Evolutionary conservation across 2,113 vertebrate species (phyloP), one percentile per base, ranked within the genome.

Genomic region (Entelurus aequoreus): DNA sequence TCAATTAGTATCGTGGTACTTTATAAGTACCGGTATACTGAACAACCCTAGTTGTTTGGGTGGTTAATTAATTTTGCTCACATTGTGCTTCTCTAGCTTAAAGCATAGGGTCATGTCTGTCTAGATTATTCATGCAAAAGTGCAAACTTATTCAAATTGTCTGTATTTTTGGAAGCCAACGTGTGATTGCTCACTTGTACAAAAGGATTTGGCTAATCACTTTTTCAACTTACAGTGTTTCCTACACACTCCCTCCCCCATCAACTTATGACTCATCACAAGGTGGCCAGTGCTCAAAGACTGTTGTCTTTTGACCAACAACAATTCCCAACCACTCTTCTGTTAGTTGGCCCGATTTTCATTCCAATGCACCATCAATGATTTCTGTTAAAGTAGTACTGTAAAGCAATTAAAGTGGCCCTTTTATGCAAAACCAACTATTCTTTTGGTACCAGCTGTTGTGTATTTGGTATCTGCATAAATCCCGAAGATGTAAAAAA

Each of bases 181-280:
- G 6, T 53, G 42, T 53, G 36, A 58, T 12, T 48, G 48, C 64
- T 72, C 48, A 50, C 47, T 62, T 13, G 36, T 1, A 49, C 38
- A 63, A 62, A 67, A 65, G n/a, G 42, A 48, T 68, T 72, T 71
- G 46, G 49, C 51, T 60, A 56, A 71, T 62, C 47, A 64, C 46
- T 56, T 62, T 48, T 19, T 12, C 62, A 67, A 14, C 35, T 60
- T 57, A 51, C 54, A 62, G 21, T 28, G 3, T 28, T 28, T 72
- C 58, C 51, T 48, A n/a, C 44, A 15, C 51, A 44, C 66, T 52
- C 54, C 38, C 15, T 55, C 52, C 48, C 48, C 21, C 0, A 0
- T 2, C 48, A 51, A 51, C 53, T 21, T 28, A 44, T 4, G 5
- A 12, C 38, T 67, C 44, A 16, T 68, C 55, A 56, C 66, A 53